Evolutionary conservation across 2,888 invertebrate genomes (phyloP), one percentile per base, ranked within the genome.

Genomic region (Platycheirus albimanus): DNA sequence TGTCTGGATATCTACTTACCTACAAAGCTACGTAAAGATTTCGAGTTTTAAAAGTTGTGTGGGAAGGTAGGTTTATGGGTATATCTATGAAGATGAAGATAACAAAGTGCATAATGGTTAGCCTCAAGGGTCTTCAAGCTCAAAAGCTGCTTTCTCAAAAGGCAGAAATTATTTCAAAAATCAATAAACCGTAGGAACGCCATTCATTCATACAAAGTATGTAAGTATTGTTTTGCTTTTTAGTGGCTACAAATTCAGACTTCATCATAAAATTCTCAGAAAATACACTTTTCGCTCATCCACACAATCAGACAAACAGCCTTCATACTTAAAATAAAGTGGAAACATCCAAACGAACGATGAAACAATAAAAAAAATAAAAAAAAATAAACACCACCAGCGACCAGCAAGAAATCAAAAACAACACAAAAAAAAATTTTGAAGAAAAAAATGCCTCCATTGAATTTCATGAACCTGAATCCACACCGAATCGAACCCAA

Each of bases 371-470:
- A 24, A 58, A 45, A 38, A 41, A 41, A 13, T 38, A 13, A n/a
- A 49, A 10, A 52, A 41, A 33, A 52, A n/a, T n/a, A n/a, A 52
- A 28, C 63, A 24, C 43, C 15, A 64, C 20, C 58, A 54, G 19
- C 13, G 45, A 64, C 20, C 58, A 54, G 19, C 13, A 52, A 64
- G 33, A 45, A 13, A 24, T 28, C 51, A 24, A 58, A 66, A 41
- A 56, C 30, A 11, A 66, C 38, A 74, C 19, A 61, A 76, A 58
- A 41, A 49, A 33, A 24, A 24, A 24, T 3, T 4, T 4, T 1
- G 8, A 33, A 8, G 8, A 33, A 33, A 19, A 79, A 47, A 79
- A 69, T 58, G 71, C 81, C 81, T 81, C 81, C 81, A 81, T 81
- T 81, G 81, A 81, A 81, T 72, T 69, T 61, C 38, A 49, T 54